A percentile compares a stretch with the other conserved stretches of the same genome.
These are phyloP conservation scores for Enteromius anoplus DNA, from an alignment of 2,797 vertebrate species.

Conservation along the genomic window DNA sequence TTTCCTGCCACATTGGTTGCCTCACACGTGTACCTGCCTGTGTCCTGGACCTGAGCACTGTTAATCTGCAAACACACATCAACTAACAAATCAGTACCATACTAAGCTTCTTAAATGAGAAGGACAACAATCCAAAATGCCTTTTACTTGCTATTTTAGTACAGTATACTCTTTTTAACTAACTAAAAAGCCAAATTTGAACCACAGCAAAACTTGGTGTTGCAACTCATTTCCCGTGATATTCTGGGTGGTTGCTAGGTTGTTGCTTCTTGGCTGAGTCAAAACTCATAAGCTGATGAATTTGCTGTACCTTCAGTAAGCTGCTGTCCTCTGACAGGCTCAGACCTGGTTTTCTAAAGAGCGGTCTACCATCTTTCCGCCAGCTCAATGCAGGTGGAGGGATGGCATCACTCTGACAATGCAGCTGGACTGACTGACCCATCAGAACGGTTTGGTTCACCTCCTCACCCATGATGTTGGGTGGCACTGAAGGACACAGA, in stretches of 20 bases:
- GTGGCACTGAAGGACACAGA: conserved; percentile 81
- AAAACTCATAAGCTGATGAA: neutral
- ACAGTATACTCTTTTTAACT: neutral
- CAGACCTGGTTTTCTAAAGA: conserved; percentile 86
- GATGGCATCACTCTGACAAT: conserved; percentile 86
- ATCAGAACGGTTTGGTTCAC: conserved; percentile 88
- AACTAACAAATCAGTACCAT: neutral
- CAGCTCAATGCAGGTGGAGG: conserved; percentile 86
- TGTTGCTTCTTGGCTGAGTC: neutral
- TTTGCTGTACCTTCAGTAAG: conserved; percentile 76
- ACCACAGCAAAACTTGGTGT: neutral
- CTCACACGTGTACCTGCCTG: conserved; percentile 95
- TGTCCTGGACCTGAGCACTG: conserved; percentile 87
- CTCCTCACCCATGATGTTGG: conserved; percentile 93
- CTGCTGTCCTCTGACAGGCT: conserved; percentile 83
- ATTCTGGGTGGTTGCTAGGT: neutral
- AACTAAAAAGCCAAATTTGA: neutral
- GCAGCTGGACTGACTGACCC: conserved; percentile 80
- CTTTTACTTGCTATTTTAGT: neutral
- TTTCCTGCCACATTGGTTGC: conserved; percentile 94
- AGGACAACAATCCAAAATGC: neutral
- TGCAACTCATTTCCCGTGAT: neutral
- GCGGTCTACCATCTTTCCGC: conserved; percentile 86
- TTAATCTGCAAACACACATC: conserved; percentile 76
- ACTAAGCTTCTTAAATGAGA: neutral